Evolutionary conservation across 2,797 vertebrate species (phyloP), one percentile per base, ranked within the genome.

Genomic region (Sebastes oblongus): DNA sequence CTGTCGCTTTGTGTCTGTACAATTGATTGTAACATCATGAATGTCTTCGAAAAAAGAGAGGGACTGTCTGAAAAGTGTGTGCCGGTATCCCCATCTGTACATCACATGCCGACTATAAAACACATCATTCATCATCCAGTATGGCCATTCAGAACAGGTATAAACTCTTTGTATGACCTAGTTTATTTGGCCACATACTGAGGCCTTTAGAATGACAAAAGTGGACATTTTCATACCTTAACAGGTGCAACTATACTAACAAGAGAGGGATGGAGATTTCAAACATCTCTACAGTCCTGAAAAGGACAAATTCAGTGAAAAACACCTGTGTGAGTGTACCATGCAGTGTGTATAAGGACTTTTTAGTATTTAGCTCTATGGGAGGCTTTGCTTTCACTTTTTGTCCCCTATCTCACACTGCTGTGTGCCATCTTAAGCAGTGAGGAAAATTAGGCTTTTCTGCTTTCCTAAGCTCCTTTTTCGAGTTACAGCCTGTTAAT

Each of bases 251-350:
- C 30, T 59, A 42, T 76, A 20, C 61, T 24, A 68, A 59, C 14
- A 42, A 50, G 50, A 74, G 30, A n/a, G 8, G 64, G 68, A 76
- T 46, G 65, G 39, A 72, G 65, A 71, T 66, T 70, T 77, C 20
- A 68, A 42, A 77, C 34, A 62, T 61, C 6, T 81, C 78, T 30
- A 32, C 56, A 27, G 65, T 46, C 42, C 24, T 56, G 27, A 16
- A 59, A 74, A 77, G 20, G 77, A 83, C 71, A 83, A 2, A 73
- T 54, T 34, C 70, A 85, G 52, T 61, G 61, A 27, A 60, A 71
- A 60, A 30, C 61, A 82, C 80, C 67, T 81, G 81, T 66, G 62
- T 55, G 66, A 68, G 32, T 32, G 14, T 6, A 18, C 22, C 30
- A 6, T 5, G 9, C 39, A 55, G 2, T 34, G 22, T 46, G 59